Percentiles rank a stretch among this genome's conserved stretches.
These are phyloP conservation scores for Myiagra hebetior DNA, from an alignment of 2,113 vertebrate genomes.

Conservation along the genomic window DNA sequence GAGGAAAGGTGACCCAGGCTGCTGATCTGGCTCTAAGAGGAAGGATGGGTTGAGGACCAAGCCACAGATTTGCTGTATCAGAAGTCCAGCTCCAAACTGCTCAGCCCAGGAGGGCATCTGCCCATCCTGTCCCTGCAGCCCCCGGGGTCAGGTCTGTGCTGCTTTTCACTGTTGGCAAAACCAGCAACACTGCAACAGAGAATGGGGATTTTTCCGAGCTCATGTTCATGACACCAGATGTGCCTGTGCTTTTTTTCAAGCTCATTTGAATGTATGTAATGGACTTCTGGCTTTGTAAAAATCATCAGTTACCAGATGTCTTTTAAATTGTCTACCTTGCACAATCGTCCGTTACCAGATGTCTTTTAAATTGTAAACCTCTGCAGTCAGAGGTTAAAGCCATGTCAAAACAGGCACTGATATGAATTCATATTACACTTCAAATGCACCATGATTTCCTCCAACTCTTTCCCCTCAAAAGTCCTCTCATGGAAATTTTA, in stretches of 20 bases:
- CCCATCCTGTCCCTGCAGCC: background rate
- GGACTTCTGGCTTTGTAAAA: slow-evolving; percentile 14
- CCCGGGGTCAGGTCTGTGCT: background rate
- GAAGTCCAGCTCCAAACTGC: background rate
- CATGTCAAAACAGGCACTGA: background rate
- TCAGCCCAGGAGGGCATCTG: background rate
- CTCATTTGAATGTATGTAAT: slow-evolving; percentile 49
- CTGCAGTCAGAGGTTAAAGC: slow-evolving; percentile 24
- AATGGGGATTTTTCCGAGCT: background rate
- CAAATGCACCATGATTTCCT: background rate
- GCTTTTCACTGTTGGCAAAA: background rate
- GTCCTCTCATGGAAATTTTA: background rate
- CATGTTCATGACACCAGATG: slow-evolving; percentile 9
- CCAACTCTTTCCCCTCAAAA: background rate
- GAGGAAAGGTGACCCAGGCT: background rate
- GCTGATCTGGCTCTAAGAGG: background rate
- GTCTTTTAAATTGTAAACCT: slow-evolving; percentile 4
- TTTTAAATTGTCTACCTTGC: background rate
- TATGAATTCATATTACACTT: background rate
- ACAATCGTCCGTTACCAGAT: slow-evolving; percentile 12
- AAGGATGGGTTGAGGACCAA: background rate
- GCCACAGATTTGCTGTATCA: background rate
- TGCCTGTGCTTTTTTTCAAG: background rate
- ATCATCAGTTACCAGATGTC: slow-evolving; percentile 42
- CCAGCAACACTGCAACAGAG: background rate